Evolutionary conservation across 2,888 invertebrate genomes (phyloP), one percentile per base, ranked within the genome.

Genomic region (Platypus cylindrus): DNA sequence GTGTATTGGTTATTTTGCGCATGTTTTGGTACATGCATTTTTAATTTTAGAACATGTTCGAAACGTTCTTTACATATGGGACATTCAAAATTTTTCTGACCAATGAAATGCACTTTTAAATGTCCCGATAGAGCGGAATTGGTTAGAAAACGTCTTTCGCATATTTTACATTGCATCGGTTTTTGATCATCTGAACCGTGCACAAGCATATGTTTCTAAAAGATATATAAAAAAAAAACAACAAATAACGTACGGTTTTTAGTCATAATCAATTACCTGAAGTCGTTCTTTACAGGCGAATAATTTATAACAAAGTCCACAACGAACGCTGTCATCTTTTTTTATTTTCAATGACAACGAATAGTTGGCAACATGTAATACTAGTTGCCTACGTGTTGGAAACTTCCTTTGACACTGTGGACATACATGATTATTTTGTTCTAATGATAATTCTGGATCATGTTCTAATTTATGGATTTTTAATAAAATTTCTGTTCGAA

Each of bases 71-170:
- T 69, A 54, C 84, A 84, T 50, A 81, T 75, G 0, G 79, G 76
- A 53, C 84, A 84, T 51, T 78, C 74, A 48, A 78, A 78, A 32
- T 68, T 66, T 48, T 73, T 73, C 44, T 69, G 69, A 37, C 73
- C 71, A 44, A 62, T 64, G 52, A 63, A 59, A 51, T 82, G 82
- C 3, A 72, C 74, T 59, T 79, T 80, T 38, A 75, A 55, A 55
- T 83, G 82, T 46, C 78, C 77, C 2, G 75, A 68, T 14, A 82
- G 59, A 3, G 81, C 80, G 1, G 79, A 75, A 51, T 77, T 76
- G 46, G 75, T 81, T 50, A 79, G 66, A 56, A 81, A 80, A 32
- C 74, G 58, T 53, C 77, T 77, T 20, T 64, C 63, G 49, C 80
- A 79, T 27, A 70, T 61, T 23, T 68, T 62, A 54, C 81, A 82